A percentile compares a stretch with the other conserved stretches of the same genome.
These are phyloP conservation scores for Syrrhaptes paradoxus DNA, from an alignment of 2,113 vertebrate species.

Conservation along the genomic window DNA sequence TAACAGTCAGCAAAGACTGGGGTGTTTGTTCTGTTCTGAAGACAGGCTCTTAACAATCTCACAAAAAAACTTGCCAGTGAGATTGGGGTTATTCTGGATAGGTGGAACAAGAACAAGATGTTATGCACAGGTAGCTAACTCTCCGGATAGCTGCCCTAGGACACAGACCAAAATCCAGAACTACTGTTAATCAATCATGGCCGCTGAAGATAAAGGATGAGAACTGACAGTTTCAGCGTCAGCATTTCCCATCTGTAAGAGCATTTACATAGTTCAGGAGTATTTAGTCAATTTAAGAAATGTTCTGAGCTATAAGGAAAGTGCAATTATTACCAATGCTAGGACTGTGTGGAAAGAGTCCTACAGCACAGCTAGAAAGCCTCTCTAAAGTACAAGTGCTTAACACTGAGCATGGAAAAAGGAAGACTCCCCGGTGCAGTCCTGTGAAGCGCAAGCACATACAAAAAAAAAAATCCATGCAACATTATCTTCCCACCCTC, in stretches of 20 bases:
- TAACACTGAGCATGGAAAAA: background rate
- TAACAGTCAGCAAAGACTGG: background rate
- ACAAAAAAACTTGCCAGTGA: background rate
- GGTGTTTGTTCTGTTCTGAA: background rate
- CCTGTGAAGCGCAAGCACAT: background rate
- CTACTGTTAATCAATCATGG: background rate
- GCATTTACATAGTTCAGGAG: background rate
- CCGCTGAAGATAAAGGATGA: background rate
- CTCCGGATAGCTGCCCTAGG: background rate
- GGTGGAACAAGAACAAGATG: background rate
- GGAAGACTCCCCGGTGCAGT: background rate
- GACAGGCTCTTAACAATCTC: background rate
- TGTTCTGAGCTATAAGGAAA: background rate
- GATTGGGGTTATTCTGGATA: background rate
- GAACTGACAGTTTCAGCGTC: background rate
- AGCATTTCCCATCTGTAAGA: background rate
- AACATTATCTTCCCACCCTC: background rate
- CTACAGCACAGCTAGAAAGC: background rate
- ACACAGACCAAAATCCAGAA: background rate
- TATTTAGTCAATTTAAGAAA: background rate
- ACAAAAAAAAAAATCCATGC: rapidly evolving
- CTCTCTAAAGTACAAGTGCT: background rate
- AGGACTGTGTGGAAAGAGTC: background rate
- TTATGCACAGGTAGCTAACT: background rate
- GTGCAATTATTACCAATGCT: background rate